Percentiles rank a stretch among this genome's conserved stretches.
Conservation (phyloP, 2,888 invertebrate genomes). For the Ochlodes sylvanus region DNA sequence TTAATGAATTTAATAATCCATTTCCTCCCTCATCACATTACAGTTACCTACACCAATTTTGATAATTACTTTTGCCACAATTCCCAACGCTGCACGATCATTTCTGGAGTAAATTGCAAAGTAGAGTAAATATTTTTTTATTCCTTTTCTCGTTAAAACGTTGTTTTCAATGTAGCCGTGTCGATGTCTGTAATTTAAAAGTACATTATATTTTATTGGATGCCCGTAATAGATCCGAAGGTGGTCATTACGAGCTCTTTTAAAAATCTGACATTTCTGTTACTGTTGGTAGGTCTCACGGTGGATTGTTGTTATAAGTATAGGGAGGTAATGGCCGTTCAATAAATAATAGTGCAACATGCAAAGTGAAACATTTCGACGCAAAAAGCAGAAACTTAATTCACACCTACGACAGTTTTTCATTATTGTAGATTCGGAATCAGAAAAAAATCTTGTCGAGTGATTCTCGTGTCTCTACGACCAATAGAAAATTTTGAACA, state of each 20-base stretch:
- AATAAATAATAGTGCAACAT: neutral
- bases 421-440: no score
- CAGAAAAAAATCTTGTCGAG: no score
- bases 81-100: neutral
- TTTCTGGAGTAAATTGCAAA: conserved; percentile 21
- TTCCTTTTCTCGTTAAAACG: conserved; percentile 24
- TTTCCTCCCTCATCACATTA: neutral
- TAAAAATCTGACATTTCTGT: conserved; percentile 39
- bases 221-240: conserved; percentile 40
- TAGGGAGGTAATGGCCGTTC: conserved; percentile 3
- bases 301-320: conserved; percentile 14
- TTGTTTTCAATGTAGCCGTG: conserved; percentile 26
- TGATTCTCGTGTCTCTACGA: no score
- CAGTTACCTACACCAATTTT: neutral
- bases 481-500: no score
- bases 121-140: conserved; percentile 13
- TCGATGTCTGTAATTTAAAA: conserved; percentile 35
- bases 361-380: no score
- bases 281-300: conserved; percentile 21
- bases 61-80: conserved; percentile 9
- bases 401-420: no score
- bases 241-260: conserved; percentile 38
- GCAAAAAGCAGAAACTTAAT: no score
- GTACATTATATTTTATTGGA: conserved; percentile 34
- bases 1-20: neutral